Conservation (phyloP, 2,888 invertebrate genomes). For the Dasypogon diadema region DNA sequence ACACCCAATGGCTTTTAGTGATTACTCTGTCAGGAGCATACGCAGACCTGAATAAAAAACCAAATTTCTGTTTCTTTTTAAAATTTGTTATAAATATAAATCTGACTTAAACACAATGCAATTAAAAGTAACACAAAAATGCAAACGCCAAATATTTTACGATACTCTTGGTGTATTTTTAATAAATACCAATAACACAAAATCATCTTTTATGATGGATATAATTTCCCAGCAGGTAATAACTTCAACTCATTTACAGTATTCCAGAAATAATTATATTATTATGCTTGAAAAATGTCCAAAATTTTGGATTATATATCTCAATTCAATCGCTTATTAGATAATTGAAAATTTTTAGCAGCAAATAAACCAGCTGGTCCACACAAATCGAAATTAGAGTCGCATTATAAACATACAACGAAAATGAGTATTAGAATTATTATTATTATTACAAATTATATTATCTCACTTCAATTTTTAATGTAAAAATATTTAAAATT, state of each 20-base stretch:
- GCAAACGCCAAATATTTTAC: too few relatives aligned
- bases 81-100: too few relatives aligned
- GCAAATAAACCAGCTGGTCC: slow-evolving; percentile 45
- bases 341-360: slow-evolving; percentile 34
- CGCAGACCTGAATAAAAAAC: too few relatives aligned
- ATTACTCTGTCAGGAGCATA: too few relatives aligned
- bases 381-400: slow-evolving; percentile 25
- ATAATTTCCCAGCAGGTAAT: not conserved
- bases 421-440: slow-evolving; percentile 43
- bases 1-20: too few relatives aligned
- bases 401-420: slow-evolving; percentile 46
- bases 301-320: slow-evolving; percentile 7
- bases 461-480: slow-evolving; percentile 34
- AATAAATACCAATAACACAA: too few relatives aligned
- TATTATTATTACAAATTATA: slow-evolving; percentile 34
- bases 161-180: too few relatives aligned
- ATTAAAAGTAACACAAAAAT: too few relatives aligned
- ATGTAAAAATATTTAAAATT: slow-evolving; percentile 15
- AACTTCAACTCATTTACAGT: not conserved
- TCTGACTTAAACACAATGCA: too few relatives aligned
- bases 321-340: slow-evolving; percentile 36
- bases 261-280: not conserved
- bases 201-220: too few relatives aligned
- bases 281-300: not conserved
- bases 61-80: too few relatives aligned